A percentile compares a stretch with the other conserved stretches of the same genome.
Conservation (phyloP, 2,888 invertebrate genomes). For the Platerodrilus igneus region DNA sequence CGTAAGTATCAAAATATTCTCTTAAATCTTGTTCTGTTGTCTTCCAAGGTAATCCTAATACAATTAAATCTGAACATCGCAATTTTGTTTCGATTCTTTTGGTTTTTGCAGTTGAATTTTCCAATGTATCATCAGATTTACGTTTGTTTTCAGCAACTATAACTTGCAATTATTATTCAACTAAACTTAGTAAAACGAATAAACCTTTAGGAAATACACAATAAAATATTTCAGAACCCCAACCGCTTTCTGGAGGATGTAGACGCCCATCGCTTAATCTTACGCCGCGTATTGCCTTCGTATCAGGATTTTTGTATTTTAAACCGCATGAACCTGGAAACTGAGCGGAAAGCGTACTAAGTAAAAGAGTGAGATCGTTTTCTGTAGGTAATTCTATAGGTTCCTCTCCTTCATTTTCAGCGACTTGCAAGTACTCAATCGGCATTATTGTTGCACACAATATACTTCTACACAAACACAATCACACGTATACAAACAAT, state of each 20-base stretch:
- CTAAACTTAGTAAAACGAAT: not conserved
- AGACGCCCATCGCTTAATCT: constrained; percentile 87
- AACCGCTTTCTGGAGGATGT: constrained; percentile 81
- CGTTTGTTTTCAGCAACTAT: constrained; percentile 75
- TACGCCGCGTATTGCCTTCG: constrained; percentile 81
- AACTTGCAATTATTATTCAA: not conserved
- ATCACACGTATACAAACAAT: constrained; percentile 7
- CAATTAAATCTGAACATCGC: constrained; percentile 94
- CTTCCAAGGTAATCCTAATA: constrained; percentile 96
- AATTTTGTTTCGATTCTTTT: constrained; percentile 89
- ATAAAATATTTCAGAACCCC: constrained; percentile 75
- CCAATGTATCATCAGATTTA: constrained; percentile 91
- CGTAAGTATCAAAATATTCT: constrained; percentile 96
- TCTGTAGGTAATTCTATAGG: constrained; percentile 97
- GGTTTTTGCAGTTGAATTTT: constrained; percentile 91
- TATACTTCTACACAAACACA: constrained; percentile 18
- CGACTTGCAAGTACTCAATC: constrained; percentile 76
- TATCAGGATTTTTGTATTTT: constrained; percentile 92
- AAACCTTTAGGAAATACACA: constrained; percentile 78
- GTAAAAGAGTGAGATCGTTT: constrained; percentile 83
- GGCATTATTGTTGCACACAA: no score
- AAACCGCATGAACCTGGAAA: constrained; percentile 97
- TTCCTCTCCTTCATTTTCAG: constrained; percentile 94
- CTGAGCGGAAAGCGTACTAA: constrained; percentile 94
- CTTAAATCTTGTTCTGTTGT: constrained; percentile 92